Conservation (phyloP, 2,888 invertebrate genomes). For the Lycocerus yunnanus region DNA sequence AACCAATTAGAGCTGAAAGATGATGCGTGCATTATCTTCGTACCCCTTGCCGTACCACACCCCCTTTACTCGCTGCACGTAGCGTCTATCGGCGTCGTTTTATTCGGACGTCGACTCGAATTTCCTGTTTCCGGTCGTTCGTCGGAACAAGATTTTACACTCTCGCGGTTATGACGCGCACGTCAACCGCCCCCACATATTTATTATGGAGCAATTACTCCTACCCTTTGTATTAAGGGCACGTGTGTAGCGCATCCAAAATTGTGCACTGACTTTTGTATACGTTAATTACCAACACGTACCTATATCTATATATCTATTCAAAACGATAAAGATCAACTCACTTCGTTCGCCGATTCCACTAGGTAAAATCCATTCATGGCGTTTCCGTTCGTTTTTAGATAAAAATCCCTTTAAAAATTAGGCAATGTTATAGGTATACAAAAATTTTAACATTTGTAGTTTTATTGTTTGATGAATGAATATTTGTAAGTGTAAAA, state of each 20-base stretch:
- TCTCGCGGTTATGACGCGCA: constrained; percentile 53
- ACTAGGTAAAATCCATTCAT: constrained; percentile 5
- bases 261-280: constrained; percentile 19
- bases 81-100: constrained; percentile 45
- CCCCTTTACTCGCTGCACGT: constrained; percentile 30
- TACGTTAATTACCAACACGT: constrained; percentile 24
- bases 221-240: constrained; percentile 17
- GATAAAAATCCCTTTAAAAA: constrained; percentile 6
- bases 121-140: constrained; percentile 56
- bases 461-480: constrained; percentile 12
- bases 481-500: constrained; percentile 27
- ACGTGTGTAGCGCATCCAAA: constrained; percentile 22
- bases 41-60: constrained; percentile 28
- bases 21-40: constrained; percentile 45
- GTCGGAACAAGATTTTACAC: constrained; percentile 58
- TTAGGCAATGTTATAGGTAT: constrained; percentile 27
- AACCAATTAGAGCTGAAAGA: constrained; percentile 55
- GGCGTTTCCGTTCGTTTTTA: constrained; percentile 19
- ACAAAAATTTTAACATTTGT: constrained; percentile 21
- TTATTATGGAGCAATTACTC: constrained; percentile 36
- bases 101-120: constrained; percentile 56
- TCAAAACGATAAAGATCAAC: neutral
- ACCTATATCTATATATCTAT: neutral
- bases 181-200: constrained; percentile 39
- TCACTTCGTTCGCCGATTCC: neutral